These are phyloP conservation scores for Drosophila neocordata DNA, from an alignment of 1,140 invertebrate genomes.

Conservation along the genomic window DNA sequence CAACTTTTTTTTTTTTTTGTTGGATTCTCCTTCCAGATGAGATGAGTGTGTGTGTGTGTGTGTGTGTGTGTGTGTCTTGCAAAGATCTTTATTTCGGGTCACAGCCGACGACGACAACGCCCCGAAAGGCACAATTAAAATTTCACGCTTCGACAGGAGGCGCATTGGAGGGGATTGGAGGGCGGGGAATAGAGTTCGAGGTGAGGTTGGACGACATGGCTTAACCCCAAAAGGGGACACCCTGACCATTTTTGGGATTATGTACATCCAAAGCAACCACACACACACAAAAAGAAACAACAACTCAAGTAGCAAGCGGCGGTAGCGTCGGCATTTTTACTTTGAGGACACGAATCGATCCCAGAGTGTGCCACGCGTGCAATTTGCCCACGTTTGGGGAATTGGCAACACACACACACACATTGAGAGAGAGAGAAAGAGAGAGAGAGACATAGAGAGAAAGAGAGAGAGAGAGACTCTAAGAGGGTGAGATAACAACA, in stretches of 20 bases:
- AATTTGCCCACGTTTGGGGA: constrained; percentile 55
- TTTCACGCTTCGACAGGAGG: constrained; percentile 62
- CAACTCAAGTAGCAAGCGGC: constrained; percentile 19
- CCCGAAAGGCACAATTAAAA: constrained; percentile 80
- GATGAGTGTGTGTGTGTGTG: constrained; percentile 50
- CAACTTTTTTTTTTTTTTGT: constrained; percentile 53
- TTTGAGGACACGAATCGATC: constrained; percentile 44
- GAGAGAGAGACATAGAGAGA: constrained; percentile 7
- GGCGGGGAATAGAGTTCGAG: not conserved
- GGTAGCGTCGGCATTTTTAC: constrained; percentile 70
- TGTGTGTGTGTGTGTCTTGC: constrained; percentile 20
- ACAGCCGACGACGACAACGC: constrained; percentile 63
- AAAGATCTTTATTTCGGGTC: constrained; percentile 76
- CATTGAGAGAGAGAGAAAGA: constrained; percentile 26
- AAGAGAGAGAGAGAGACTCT: not conserved
- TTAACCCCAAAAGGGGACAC: constrained; percentile 58
- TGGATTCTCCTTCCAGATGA: constrained; percentile 50
- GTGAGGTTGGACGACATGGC: not conserved
- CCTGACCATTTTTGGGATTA: constrained; percentile 26
- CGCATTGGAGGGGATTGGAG: not conserved
- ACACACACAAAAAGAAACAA: constrained; percentile 46
- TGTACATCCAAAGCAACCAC: constrained; percentile 37
- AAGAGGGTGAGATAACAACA: not conserved
- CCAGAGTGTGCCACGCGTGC: constrained; percentile 60
- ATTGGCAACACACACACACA: constrained; percentile 47